Percentiles rank a stretch among this genome's conserved stretches.
Conservation (phyloP, 2,113 vertebrate genomes). For the Oceanodroma tethys region DNA sequence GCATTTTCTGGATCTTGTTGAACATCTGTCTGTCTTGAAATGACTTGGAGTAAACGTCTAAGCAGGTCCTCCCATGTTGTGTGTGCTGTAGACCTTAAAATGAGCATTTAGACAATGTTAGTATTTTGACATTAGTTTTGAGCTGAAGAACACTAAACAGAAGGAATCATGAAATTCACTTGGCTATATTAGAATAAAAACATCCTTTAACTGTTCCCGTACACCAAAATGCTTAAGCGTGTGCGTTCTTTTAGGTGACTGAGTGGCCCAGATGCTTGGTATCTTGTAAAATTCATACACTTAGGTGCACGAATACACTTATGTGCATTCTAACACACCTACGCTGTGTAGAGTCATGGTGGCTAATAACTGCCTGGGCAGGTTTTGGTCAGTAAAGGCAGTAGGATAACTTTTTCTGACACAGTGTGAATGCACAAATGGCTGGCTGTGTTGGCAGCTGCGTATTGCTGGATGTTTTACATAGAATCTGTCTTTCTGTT, state of each 20-base stretch:
- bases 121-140: not conserved
- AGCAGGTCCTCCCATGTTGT: not conserved
- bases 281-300: not conserved
- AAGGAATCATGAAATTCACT: not conserved
- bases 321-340: not conserved
- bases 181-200: not conserved
- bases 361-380: not conserved
- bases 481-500: not conserved
- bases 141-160: not conserved
- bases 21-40: conserved; percentile 43
- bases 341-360: not conserved
- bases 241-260: not conserved
- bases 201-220: not conserved
- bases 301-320: not conserved
- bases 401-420: not conserved
- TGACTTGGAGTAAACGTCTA: not conserved
- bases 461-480: not conserved
- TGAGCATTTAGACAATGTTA: not conserved
- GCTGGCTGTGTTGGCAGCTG: not conserved
- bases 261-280: not conserved
- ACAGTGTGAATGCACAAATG: not conserved
- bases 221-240: not conserved
- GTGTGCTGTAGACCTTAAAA: not conserved
- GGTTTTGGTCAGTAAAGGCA: not conserved
- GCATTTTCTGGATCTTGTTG: conserved; percentile 50